Base-by-base conservation (phyloP, 2,888 invertebrate genomes). In the Mesorhabditis spiculigera region DNA sequence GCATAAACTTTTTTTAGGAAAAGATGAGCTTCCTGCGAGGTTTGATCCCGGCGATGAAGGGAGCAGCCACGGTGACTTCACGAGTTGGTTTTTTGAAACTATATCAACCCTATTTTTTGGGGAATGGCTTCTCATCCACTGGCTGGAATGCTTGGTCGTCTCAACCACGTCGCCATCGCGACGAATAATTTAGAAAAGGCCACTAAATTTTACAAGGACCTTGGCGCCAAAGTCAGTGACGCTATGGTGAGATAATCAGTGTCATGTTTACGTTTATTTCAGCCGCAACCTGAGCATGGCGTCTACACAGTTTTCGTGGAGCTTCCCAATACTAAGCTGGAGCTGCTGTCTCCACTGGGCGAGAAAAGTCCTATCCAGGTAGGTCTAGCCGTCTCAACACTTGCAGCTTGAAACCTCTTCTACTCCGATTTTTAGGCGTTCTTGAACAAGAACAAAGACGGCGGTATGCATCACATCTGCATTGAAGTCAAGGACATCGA, bases 391-490 rank as follows among this genome's bases (percentile, higher is more conserved):
- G 8, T 13, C 45, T 66, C 43, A 5, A 50, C 8, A 8, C 13
- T 63, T 10, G n/a, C 10, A 58, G 58, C 8, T n/a, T 63, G 63
- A 13, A 8, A 43, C 66, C 4, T 61, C 16, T 63, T 10, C 62
- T 10, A 42, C 41, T 13, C n/a, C 41, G 42, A 8, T 42, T 28
- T 90, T 73, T 85, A 87, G 73, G 80, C 87, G 64, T 90, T 90
- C 78, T 83, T 90, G 70, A 87, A 89, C 68, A 90, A 90, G 81
- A 90, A 90, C 83, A 88, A 88, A 75, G 82, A 82, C 77, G 90
- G 90, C 69, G 90, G 90, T 67, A 89, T 90, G 86, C 90, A 90
- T 81, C 90, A 90, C 77, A 87, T 90, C 65, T 90, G 90, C 81
- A 86, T 90, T 63, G 90, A 90, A 87, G 90, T 90, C 58, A 72